Percentiles rank a stretch among this genome's conserved stretches.
Conservation (phyloP, 2,888 invertebrate genomes). For the Ceratothoa steindachneri region DNA sequence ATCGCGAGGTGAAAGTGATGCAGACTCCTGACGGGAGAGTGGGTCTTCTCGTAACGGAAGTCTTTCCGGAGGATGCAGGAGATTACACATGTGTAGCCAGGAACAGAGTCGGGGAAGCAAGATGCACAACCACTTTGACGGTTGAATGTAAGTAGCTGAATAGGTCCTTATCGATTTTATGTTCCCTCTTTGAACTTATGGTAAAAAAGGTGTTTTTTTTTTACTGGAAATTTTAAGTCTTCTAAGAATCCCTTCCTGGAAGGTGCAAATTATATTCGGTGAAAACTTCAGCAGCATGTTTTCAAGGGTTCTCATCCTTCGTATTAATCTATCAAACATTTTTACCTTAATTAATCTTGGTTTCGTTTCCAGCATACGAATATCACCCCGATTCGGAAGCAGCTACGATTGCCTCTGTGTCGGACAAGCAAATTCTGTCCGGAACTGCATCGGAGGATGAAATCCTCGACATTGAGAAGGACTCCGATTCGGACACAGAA, state of each 20-base stretch:
- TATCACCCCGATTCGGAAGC: slow-evolving; percentile 83
- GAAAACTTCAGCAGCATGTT: too few relatives aligned
- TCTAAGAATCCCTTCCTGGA: too few relatives aligned
- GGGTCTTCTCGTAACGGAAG: slow-evolving; percentile 75
- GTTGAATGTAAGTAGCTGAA: slow-evolving; percentile 80
- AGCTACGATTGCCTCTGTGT: slow-evolving; percentile 56
- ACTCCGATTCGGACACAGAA: slow-evolving; percentile 40
- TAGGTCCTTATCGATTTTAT: not conserved
- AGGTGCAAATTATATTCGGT: not conserved
- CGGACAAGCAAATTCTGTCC: slow-evolving; percentile 31
- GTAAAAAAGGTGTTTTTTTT: not conserved
- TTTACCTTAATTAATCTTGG: too few relatives aligned
- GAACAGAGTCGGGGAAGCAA: slow-evolving; percentile 76
- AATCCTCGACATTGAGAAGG: slow-evolving; percentile 32
- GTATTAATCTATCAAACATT: too few relatives aligned
- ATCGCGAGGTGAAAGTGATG: slow-evolving; percentile 64
- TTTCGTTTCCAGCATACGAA: slow-evolving; percentile 84
- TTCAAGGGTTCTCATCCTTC: too few relatives aligned
- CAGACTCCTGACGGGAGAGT: slow-evolving; percentile 72
- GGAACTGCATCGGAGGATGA: slow-evolving; percentile 33
- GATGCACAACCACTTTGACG: slow-evolving; percentile 69
- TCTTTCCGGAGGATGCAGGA: slow-evolving; percentile 85
- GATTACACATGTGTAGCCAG: slow-evolving; percentile 75
- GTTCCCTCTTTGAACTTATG: not conserved
- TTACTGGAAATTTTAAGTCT: not conserved